A percentile compares a stretch with the other conserved stretches of the same genome.
These are phyloP conservation scores for Chaenocephalus aceratus DNA, from an alignment of 2,113 vertebrate species.

Conservation along the genomic window DNA sequence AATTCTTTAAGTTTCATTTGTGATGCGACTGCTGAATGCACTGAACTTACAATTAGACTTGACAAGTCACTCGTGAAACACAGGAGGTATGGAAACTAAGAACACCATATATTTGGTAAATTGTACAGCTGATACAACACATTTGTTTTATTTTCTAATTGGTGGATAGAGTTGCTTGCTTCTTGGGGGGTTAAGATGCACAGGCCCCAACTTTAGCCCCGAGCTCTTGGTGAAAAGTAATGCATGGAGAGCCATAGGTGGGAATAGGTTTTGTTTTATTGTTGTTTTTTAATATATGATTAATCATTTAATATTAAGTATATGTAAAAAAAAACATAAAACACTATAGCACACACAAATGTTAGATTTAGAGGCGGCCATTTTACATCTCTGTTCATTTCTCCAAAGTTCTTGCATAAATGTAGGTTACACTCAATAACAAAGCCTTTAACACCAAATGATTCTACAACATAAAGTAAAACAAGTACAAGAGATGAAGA, in stretches of 20 bases:
- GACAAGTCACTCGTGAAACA: too few species aligned
- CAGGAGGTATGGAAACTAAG: too few species aligned
- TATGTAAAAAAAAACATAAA: neutral
- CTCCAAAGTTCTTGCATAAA: conserved; percentile 18
- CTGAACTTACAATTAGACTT: too few species aligned
- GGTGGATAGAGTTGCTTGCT: too few species aligned
- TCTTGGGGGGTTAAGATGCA: too few species aligned
- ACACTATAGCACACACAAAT: neutral
- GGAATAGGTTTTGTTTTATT: neutral
- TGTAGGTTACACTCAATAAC: conserved; percentile 32
- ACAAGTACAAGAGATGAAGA: conserved; percentile 27
- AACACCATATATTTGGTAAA: too few species aligned
- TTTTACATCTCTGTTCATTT: neutral
- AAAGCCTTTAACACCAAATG: conserved; percentile 16
- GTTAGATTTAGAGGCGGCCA: neutral
- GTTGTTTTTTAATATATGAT: neutral
- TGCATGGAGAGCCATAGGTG: neutral
- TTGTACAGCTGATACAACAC: too few species aligned
- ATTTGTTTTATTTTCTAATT: too few species aligned
- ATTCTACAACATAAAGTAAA: neutral
- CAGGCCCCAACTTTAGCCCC: too few species aligned
- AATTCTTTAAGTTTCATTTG: neutral
- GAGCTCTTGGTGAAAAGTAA: too few species aligned
- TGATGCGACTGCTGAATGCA: neutral
- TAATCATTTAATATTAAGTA: neutral